A percentile compares a stretch with the other conserved stretches of the same genome.
phyloP scores from a whole-genome alignment of 2,888 invertebrate species.

The Campoplex capitator region DNA sequence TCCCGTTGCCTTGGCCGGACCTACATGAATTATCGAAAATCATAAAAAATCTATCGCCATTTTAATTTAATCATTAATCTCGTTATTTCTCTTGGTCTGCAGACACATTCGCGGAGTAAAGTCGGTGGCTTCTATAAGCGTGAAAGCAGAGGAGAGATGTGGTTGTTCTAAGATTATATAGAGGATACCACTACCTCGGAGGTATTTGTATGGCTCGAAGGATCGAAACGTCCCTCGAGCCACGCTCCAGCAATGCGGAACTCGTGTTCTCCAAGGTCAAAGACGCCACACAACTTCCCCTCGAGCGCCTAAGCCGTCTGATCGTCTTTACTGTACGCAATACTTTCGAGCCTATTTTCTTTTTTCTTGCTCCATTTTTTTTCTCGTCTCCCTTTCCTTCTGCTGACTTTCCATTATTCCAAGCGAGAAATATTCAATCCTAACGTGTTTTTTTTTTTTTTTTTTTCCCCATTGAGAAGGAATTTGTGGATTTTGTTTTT shows the following conservation, averaged over 20 bases:
- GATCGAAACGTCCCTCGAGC: constrained; percentile 65
- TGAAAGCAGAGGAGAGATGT: constrained; percentile 15
- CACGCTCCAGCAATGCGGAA: constrained; percentile 79
- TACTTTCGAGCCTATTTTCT: constrained; percentile 48
- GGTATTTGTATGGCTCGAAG: constrained; percentile 40
- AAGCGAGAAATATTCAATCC: neutral
- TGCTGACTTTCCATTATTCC: neutral
- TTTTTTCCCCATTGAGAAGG: neutral
- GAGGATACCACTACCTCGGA: constrained; percentile 52
- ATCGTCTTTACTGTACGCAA: constrained; percentile 15
- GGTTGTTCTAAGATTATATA: constrained; percentile 31
- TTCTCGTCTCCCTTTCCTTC: constrained; percentile 10
- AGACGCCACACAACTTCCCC: constrained; percentile 65
- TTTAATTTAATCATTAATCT: neutral
- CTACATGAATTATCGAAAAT: neutral
- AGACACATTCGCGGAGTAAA: neutral
- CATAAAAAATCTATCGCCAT: neutral
- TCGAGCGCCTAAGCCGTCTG: constrained; percentile 30
- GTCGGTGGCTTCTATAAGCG: neutral
- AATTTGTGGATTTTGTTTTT: neutral
- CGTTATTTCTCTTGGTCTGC: neutral
- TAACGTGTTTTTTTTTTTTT: neutral
- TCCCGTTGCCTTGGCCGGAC: neutral
- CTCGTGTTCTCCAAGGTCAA: constrained; percentile 74
- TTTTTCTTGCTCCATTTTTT: constrained; percentile 40